Percentiles rank a stretch among this genome's conserved stretches.
These are phyloP conservation scores for Dromiciops gliroides DNA, from an alignment of 2,113 vertebrate species.

Conservation along the genomic window DNA sequence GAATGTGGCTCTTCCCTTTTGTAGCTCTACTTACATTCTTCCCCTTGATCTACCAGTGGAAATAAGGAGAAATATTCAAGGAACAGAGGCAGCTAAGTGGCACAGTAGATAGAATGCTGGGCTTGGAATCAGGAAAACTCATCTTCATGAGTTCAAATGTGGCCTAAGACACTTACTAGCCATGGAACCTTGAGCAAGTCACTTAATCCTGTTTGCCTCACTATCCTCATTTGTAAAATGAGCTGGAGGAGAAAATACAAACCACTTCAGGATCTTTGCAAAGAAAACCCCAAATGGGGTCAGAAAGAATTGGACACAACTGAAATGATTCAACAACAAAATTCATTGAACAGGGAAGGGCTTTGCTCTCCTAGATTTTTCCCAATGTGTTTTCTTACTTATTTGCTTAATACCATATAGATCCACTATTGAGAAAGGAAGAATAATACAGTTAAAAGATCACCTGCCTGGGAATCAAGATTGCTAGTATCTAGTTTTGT, in stretches of 20 bases:
- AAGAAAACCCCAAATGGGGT: background rate
- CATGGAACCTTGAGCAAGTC: background rate
- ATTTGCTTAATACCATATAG: background rate
- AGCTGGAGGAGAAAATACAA: background rate
- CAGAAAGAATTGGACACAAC: background rate
- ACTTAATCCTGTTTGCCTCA: background rate
- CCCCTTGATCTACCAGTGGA: background rate
- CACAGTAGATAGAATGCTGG: too few species aligned
- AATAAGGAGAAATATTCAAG: background rate
- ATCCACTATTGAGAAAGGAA: background rate
- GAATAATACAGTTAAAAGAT: background rate
- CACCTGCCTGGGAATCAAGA: background rate
- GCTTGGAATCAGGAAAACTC: background rate
- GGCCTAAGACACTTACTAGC: background rate
- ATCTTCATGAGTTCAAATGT: background rate
- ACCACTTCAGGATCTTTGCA: background rate
- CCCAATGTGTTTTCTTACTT: background rate
- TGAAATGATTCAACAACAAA: background rate
- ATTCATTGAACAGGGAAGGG: background rate
- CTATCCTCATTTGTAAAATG: background rate
- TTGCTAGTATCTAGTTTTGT: background rate
- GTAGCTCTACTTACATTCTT: background rate
- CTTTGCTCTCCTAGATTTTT: background rate
- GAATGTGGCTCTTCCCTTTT: background rate
- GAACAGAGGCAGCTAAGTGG: too few species aligned